Conservation (phyloP, 1,140 invertebrate genomes). For the Papilio helenus region DNA sequence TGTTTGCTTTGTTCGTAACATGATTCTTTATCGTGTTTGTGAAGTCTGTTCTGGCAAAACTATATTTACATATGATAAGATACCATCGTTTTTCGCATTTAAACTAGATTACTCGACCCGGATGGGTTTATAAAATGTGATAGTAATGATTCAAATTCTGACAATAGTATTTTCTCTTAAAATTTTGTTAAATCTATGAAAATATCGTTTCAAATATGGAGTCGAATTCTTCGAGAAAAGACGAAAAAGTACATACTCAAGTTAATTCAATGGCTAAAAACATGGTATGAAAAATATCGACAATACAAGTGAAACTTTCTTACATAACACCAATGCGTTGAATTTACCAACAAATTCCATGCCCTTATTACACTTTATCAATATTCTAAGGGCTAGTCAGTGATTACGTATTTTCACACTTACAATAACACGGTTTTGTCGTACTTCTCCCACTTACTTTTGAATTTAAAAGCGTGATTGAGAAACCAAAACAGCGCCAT, state of each 20-base stretch:
- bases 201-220: too few relatives aligned
- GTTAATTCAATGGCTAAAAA: background rate
- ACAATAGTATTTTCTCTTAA: too few relatives aligned
- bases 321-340: background rate
- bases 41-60: conserved; percentile 23
- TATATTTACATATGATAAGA: conserved; percentile 31
- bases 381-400: background rate
- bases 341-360: background rate
- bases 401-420: background rate
- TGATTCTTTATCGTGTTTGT: conserved; percentile 16
- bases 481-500: background rate
- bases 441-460: too few relatives aligned
- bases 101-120: background rate
- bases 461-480: background rate
- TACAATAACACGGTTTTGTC: too few relatives aligned
- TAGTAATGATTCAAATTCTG: background rate
- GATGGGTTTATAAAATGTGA: background rate
- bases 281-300: background rate
- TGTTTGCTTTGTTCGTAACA: conserved; percentile 7
- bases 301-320: background rate
- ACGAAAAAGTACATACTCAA: too few relatives aligned
- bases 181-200: too few relatives aligned
- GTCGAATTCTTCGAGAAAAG: too few relatives aligned
- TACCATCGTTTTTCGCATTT: conserved; percentile 23
- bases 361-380: background rate